These are phyloP conservation scores for Carcina quercana DNA, from an alignment of 2,888 invertebrate species.

Conservation along the genomic window DNA sequence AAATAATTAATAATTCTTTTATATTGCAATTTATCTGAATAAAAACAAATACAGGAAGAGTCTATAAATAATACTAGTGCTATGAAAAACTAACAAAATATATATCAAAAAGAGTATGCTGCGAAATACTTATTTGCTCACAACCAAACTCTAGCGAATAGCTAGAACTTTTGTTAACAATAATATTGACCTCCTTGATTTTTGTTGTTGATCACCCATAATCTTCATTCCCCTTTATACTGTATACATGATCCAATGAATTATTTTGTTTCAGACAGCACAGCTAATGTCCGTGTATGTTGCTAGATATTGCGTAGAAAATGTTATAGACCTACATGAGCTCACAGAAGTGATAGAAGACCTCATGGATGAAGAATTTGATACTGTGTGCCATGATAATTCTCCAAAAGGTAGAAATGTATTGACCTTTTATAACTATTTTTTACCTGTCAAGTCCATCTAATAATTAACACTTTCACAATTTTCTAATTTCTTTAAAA, in stretches of 20 bases:
- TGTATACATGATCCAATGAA: not conserved
- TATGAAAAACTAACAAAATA: too few relatives aligned
- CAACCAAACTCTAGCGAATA: not conserved
- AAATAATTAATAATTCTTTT: too few relatives aligned
- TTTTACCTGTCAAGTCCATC: too few relatives aligned
- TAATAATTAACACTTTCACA: too few relatives aligned
- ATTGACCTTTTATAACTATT: too few relatives aligned
- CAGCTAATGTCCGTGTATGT: constrained; percentile 78
- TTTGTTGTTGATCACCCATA: not conserved
- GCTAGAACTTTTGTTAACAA: not conserved
- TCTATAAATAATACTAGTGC: too few relatives aligned
- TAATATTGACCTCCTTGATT: not conserved
- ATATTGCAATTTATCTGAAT: too few relatives aligned
- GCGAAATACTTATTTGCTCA: too few relatives aligned
- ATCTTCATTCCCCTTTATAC: not conserved
- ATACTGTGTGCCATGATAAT: constrained; percentile 81
- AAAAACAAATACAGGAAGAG: too few relatives aligned
- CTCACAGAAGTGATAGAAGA: constrained; percentile 79
- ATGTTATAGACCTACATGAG: constrained; percentile 74
- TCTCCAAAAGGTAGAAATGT: constrained; percentile 73
- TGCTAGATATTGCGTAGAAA: constrained; percentile 76
- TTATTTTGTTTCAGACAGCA: constrained; percentile 66
- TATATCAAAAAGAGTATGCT: too few relatives aligned
- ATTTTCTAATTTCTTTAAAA: too few relatives aligned
- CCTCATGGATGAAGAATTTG: constrained; percentile 82